Base-by-base conservation (phyloP, 2,113 vertebrate species). In the Sitta europaea region DNA sequence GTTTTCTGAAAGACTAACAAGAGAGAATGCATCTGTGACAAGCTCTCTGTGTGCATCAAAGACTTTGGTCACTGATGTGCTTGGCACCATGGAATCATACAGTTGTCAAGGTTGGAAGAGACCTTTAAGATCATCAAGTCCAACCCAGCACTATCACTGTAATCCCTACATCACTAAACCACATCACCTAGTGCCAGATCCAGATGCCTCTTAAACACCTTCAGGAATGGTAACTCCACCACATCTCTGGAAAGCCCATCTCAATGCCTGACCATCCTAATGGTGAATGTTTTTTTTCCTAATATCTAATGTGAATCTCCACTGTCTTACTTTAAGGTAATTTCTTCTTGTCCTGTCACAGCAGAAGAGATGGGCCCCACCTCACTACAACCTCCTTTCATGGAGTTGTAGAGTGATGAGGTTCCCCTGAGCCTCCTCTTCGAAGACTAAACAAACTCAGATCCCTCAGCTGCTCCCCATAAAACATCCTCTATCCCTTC, bases 1-100 rank as follows among this genome's bases (percentile, higher is more conserved):
- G 53, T 53, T 89, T 77, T 71, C 76, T 72, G 53, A 86, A 87
- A 33, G 63, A n/a, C 57, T 72, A 91, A 77, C 9, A 62, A 74
- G 57, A 71, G n/a, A 47, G 31, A 63, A 75, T 35, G 18, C 40
- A 36, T 55, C 74, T 89, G 28, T 72, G 65, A 78, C 67, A 91
- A 77, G 70, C 87, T 74, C 57, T n/a, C 28, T 33, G 31, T 29
- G 38, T 40, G n/a, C 53, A 81, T 71, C 54, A 51, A 88, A 66
- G 9, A 88, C 20, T 35, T 58, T 21, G 51, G 63, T 54, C 68
- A 71, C 50, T 63, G 40, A 58, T 62, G 35, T 79, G 57, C 45
- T 86, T 62, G 36, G 62, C 33, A 33, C 14, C 28, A 77, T 6
- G 25, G 33, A 67, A 43, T 36, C 25, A 36, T 6, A 38, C 18